Base-by-base conservation (phyloP, 2,888 invertebrate species). In the Eupithecia subumbrata region DNA sequence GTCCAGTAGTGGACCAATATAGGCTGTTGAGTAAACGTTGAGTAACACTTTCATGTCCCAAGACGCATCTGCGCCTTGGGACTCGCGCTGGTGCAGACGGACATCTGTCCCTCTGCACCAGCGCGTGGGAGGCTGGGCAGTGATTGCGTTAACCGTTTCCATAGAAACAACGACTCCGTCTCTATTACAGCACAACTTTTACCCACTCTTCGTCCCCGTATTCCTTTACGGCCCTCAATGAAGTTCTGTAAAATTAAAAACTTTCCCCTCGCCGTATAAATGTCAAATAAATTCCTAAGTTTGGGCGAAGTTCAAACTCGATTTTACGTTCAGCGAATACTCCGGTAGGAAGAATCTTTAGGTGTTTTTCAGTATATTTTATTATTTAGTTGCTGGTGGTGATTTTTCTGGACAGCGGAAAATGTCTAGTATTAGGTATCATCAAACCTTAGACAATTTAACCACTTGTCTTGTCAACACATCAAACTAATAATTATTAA, bases 281-380 rank as follows among this genome's bases (percentile, higher is more conserved):
- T 78, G 81, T 81, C 79, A 79, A 78, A 81, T 80, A 76, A 77
- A 81, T 80, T 80, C 52, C 45, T 18, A 80, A 81, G 74, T 81
- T 78, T 66, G 34, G 45, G 69, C 60, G 18, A 74, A 75, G 56
- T 70, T 69, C 56, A 75, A 76, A 80, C 72, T 72, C 67, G 73
- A 72, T 75, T 76, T 72, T 60, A 60, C 74, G 69, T 72, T 69
- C 63, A 30, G 34, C 64, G 64, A 60, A 60, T 60, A 14, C 56
- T 18, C 22, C 60, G 56, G 56, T 56, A 56, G 22, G 60, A 60
- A 60, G 60, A 56, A 56, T 25, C 60, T 60, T 60, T 60, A 60
- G 60, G 60, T 60, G 60, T 25, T 60, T 60, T 60, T 60, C 60
- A 25, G 60, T 60, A 25, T 25, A 60, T 22, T 56, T 56, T 56